Conservation (phyloP, 2,888 invertebrate species). For the Drepanosiphum platanoidis region DNA sequence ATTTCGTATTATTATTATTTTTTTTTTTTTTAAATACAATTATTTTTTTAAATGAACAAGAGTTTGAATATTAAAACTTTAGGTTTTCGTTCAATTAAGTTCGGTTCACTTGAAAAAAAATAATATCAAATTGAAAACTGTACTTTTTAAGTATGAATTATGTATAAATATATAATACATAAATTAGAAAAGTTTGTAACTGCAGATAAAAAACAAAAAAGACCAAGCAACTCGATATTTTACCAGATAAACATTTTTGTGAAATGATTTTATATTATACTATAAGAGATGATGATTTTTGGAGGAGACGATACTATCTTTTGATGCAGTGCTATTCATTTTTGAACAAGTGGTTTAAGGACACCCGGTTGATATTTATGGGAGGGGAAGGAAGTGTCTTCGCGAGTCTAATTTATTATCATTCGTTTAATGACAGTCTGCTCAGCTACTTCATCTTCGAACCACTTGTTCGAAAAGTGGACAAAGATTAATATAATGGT, state of each 20-base stretch:
- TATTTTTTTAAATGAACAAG: neutral
- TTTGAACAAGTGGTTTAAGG: slow-evolving; percentile 31
- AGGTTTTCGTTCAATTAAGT: neutral
- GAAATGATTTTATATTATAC: neutral
- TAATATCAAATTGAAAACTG: neutral
- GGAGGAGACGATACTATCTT: neutral
- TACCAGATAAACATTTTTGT: neutral
- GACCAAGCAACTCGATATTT: neutral
- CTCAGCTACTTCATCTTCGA: neutral
- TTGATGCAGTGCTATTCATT: slow-evolving; percentile 12
- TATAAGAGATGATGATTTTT: neutral
- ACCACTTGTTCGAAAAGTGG: slow-evolving; percentile 35
- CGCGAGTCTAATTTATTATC: slow-evolving; percentile 28
- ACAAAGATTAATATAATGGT: neutral
- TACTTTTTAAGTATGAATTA: neutral
- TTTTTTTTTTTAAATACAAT: neutral
- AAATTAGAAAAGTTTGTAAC: slow-evolving; percentile 25
- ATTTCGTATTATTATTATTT: too few species aligned
- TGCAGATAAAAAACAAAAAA: neutral
- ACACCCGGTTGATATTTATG: slow-evolving; percentile 33
- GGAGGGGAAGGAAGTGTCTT: slow-evolving; percentile 2
- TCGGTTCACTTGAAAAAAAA: neutral
- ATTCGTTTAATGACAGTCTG: slow-evolving; percentile 5
- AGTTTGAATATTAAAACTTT: neutral
- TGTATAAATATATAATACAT: neutral